Base-by-base conservation (phyloP, 2,888 invertebrate genomes). In the Archips xylosteana region DNA sequence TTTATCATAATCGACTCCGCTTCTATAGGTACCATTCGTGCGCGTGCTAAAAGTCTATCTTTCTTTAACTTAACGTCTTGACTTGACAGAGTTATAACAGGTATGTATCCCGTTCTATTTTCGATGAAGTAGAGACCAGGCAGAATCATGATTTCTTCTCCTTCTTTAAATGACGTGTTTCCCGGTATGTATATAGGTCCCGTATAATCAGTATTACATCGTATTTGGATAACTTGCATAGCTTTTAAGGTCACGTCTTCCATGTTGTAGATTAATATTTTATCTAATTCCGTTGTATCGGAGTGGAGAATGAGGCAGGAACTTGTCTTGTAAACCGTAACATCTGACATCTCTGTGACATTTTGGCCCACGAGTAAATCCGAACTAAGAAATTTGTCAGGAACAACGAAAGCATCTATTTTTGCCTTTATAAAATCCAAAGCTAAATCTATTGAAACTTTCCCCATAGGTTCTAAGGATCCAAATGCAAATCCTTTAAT, bases 331-430 rank as follows among this genome's bases (percentile, higher is more conserved):
- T 65, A 51, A n/a, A 75, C 69, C 5, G 15, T 60, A 36, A 75
- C 57, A 23, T 65, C 23, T 2, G 75, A 60, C 49, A 70, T 54
- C n/a, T 76, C 76, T 0, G 75, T 76, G 13, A 76, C 34, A n/a
- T 66, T 61, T 39, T 76, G 75, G 2, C 76, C 76, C 15, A 76
- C 66, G 1, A 76, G 15, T 15, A 76, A 47, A n/a, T 72, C 73
- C 3, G 70, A 57, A 32, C n/a, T 62, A 3, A 76, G 13, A 49
- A 64, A 69, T 23, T 72, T 9, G 49, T 75, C 72, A 32, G 64
- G 10, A 2, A 76, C 75, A 15, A 75, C 49, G 39, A 59, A 75
- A 1, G 69, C 70, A 8, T 70, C 71, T 15, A 23, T 73, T 57
- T 57, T 61, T 0, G 70, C 64, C 45, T 63, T 51, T 13, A 75